Evolutionary conservation across 23 tunicate species (phyloP).

Genomic region (Halocynthia roretzi): DNA sequence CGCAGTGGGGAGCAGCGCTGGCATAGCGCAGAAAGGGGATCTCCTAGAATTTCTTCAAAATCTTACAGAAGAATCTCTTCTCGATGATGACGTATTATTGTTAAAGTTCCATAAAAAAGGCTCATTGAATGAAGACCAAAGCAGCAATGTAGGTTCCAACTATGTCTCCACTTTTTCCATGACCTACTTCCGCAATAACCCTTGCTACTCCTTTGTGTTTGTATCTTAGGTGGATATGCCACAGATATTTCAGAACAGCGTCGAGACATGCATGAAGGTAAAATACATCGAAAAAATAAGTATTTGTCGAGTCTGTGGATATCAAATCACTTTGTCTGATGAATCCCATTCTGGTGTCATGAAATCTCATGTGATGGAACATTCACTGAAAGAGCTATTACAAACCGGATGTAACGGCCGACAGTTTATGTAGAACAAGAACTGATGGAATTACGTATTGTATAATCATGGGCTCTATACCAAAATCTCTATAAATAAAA

Average conservation of each 20-base stretch:
- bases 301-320: conserved; percentile 85
- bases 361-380: conserved; percentile 86
- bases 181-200: background rate
- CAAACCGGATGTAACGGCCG: conserved; percentile 19
- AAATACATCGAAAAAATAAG: conserved; percentile 41
- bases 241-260: conserved; percentile 62
- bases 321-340: conserved; percentile 25
- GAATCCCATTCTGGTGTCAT: background rate
- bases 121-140: background rate
- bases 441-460: too few relatives aligned
- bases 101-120: conserved; percentile 10
- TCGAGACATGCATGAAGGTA: conserved; percentile 53
- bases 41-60: conserved; percentile 15
- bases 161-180: background rate
- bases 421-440: too few relatives aligned
- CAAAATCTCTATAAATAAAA: too few relatives aligned
- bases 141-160: background rate
- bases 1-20: background rate
- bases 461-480: too few relatives aligned
- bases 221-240: conserved; percentile 53
- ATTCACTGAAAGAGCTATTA: conserved; percentile 80
- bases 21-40: conserved; percentile 21
- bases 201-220: background rate
- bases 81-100: background rate
- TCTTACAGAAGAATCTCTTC: conserved; percentile 3